A percentile compares a stretch with the other conserved stretches of the same genome.
phyloP scores from a whole-genome alignment of 2,797 vertebrate genomes.

The Staurois parvus region DNA sequence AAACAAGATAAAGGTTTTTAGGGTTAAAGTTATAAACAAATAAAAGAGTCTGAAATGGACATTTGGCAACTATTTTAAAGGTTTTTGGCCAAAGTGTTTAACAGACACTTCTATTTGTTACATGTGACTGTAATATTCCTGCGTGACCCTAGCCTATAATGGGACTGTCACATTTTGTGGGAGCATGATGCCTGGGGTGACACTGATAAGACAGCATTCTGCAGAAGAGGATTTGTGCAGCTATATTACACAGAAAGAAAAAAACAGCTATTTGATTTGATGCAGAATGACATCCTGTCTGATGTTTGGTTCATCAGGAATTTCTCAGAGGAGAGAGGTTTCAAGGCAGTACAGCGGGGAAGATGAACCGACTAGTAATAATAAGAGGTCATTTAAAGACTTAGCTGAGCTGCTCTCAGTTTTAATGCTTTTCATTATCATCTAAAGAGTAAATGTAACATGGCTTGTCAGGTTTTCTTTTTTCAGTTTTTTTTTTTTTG shows the following conservation, averaged over 20 bases:
- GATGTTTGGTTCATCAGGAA: conserved; percentile 50
- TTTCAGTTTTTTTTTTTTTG: no score
- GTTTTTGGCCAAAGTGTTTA: no score
- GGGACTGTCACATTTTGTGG: conserved; percentile 10
- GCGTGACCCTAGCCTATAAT: neutral
- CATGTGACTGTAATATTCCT: conserved; percentile 3
- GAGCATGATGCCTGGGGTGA: conserved; percentile 36
- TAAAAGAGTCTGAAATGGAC: neutral
- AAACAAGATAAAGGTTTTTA: no score
- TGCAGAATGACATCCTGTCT: conserved; percentile 58
- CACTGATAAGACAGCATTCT: conserved; percentile 47
- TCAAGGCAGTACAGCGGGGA: conserved; percentile 34
- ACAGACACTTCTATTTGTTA: neutral
- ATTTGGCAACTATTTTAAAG: neutral
- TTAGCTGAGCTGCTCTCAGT: conserved; percentile 9
- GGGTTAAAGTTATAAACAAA: no score
- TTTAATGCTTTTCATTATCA: conserved; percentile 1
- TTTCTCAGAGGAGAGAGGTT: conserved; percentile 42
- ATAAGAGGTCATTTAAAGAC: conserved; percentile 28
- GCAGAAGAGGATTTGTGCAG: conserved; percentile 36
- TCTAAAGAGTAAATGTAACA: neutral
- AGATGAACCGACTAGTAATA: conserved; percentile 31
- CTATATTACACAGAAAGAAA: conserved; percentile 51
- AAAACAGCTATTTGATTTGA: conserved; percentile 54
- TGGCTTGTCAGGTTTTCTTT: neutral